Conservation (phyloP, 2,113 vertebrate genomes). For the Tachuris rubrigastra region DNA sequence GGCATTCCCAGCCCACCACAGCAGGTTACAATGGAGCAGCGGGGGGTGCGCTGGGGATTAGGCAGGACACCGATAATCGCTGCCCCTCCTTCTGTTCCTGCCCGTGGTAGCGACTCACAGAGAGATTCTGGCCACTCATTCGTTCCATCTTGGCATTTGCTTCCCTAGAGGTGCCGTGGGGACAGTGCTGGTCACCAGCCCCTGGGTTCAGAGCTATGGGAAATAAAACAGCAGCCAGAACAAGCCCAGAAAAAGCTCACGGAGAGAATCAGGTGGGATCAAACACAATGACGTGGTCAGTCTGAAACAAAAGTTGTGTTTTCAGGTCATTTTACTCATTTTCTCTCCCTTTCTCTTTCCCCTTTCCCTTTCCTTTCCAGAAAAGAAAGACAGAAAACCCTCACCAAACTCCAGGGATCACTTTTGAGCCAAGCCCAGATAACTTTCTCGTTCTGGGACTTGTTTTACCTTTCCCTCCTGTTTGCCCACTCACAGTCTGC, state of each 20-base stretch:
- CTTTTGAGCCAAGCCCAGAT: neutral
- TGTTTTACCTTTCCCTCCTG: neutral
- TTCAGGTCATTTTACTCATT: neutral
- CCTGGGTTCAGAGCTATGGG: neutral
- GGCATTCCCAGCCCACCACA: neutral
- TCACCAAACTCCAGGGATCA: neutral
- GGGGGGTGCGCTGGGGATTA: neutral
- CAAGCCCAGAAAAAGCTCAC: neutral
- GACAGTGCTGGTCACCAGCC: neutral
- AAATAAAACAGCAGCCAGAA: neutral
- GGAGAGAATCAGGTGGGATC: neutral
- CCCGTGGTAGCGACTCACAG: neutral
- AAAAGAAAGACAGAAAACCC: neutral
- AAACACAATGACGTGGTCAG: neutral
- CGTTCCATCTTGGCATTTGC: neutral
- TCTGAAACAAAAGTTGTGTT: neutral
- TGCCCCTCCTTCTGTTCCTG: neutral
- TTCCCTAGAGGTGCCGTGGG: accelerated
- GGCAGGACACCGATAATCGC: neutral
- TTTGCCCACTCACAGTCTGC: neutral
- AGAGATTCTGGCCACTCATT: neutral
- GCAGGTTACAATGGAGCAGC: neutral
- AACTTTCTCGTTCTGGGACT: neutral
- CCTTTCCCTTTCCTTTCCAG: neutral
- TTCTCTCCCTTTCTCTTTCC: neutral